These are phyloP conservation scores for Eupeodes latifasciatus DNA, from an alignment of 2,888 invertebrate genomes.

Conservation along the genomic window DNA sequence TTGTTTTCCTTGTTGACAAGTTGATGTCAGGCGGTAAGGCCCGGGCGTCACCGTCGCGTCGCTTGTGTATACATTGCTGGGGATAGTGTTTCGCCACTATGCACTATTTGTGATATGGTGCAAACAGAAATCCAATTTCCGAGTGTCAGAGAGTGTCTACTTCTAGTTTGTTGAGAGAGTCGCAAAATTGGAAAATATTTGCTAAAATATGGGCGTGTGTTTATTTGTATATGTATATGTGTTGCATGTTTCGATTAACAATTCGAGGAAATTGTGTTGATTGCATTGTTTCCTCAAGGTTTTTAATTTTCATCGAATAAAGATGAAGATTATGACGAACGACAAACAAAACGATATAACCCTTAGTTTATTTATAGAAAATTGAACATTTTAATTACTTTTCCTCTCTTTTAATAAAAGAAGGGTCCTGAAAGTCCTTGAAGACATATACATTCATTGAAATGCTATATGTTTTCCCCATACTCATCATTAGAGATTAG, in stretches of 20 bases:
- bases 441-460: neutral
- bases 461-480: neutral
- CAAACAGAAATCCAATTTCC: slow-evolving; percentile 73
- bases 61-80: neutral
- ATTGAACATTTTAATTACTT: slow-evolving; percentile 60
- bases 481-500: slow-evolving; percentile 23
- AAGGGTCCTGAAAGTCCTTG: neutral
- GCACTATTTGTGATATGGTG: slow-evolving; percentile 49
- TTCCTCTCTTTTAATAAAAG: slow-evolving; percentile 16
- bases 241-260: slow-evolving; percentile 72
- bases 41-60: neutral
- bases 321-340: neutral
- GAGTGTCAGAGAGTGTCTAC: slow-evolving; percentile 56
- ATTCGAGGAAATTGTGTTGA: slow-evolving; percentile 66
- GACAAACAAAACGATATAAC: neutral
- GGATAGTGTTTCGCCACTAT: slow-evolving; percentile 56
- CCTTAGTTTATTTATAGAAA: slow-evolving; percentile 44
- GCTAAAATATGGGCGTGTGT: slow-evolving; percentile 53
- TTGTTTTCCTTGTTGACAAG: slow-evolving; percentile 70
- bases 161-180: slow-evolving; percentile 4
- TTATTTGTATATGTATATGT: neutral
- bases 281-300: slow-evolving; percentile 68
- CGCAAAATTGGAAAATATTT: slow-evolving; percentile 65
- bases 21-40: slow-evolving; percentile 46
- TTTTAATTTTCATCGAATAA: slow-evolving; percentile 35